A percentile compares a stretch with the other conserved stretches of the same genome.
Conservation (phyloP, 2,113 vertebrate genomes). For the Elephantulus edwardii region DNA sequence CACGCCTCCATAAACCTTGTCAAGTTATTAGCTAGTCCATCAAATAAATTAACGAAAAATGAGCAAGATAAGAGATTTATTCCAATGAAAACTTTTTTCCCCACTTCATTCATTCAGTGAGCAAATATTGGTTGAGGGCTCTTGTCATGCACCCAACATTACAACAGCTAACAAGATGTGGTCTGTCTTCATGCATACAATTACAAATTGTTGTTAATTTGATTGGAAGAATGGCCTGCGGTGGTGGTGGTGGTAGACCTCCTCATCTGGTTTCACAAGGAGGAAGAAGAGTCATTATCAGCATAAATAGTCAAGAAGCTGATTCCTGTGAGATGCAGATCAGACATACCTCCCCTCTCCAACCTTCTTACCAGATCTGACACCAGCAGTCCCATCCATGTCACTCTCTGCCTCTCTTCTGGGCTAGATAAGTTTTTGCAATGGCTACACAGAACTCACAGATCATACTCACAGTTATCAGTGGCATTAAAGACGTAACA, state of each 20-base stretch:
- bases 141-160: not conserved
- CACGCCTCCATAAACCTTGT: not conserved
- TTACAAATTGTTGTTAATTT: not conserved
- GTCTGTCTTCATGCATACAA: not conserved
- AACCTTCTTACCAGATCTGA: not conserved
- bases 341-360: too few relatives aligned
- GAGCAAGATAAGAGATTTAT: slow-evolving; percentile 8
- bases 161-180: not conserved
- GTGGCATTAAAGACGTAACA: too few relatives aligned
- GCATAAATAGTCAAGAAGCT: not conserved
- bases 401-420: too few relatives aligned
- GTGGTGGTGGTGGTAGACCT: not conserved
- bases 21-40: not conserved
- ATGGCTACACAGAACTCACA: too few relatives aligned
- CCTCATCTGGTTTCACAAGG: not conserved
- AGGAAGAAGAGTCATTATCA: not conserved
- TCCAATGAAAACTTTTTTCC: not conserved
- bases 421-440: too few relatives aligned
- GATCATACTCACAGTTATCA: too few relatives aligned
- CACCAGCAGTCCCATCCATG: too few relatives aligned
- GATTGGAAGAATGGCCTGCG: not conserved
- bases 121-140: not conserved
- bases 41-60: slow-evolving; percentile 11
- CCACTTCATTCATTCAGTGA: not conserved
- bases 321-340: not conserved